Base-by-base conservation (phyloP, 2,113 vertebrate genomes). In the Ciconia boyciana region DNA sequence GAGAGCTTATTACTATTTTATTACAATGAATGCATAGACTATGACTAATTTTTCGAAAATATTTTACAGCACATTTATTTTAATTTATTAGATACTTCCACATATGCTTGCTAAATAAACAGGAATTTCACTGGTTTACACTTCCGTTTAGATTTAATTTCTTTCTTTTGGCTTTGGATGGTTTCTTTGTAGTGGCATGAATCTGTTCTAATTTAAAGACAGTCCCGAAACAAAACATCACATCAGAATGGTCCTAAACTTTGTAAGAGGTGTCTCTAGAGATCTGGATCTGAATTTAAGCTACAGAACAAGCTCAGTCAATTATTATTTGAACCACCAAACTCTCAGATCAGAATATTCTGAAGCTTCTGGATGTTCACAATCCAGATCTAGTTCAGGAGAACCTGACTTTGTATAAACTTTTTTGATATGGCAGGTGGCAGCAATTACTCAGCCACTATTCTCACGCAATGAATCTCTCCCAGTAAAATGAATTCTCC, bases 31-130 rank as follows among this genome's bases (percentile, higher is more conserved):
- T 34, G 7, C 26, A 84, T 17, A 48, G 46, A n/a, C 12, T 13
- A 31, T 31, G 19, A 41, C 8, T 71, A 28, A 61, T 25, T 87
- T 70, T 68, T 64, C 46, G 9, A 43, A 79, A 60, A 10, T 65
- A 68, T 16, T 66, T 87, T 44, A 54, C 28, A 44, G 29, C 5
- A 41, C 5, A 69, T 64, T 83, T 41, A 25, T 68, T 68, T 66
- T 51, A 26, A 36, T 31, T 55, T 44, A 28, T 61, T 51, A 87
- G 29, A 8, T 80, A 32, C 9, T 80, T 72, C 41, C 51, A 69
- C 0, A 0, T 14, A 29, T 5, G 1, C 16, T 76, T 79, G 54
- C 14, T 79, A 61, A 91, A 79, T 7, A 83, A 76, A 52, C 13
- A 75, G 28, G 9, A 36, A 87, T 52, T 62, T 76, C 64, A 55